A percentile compares a stretch with the other conserved stretches of the same genome.
Evolutionary conservation across 2,113 vertebrate species (phyloP).

Genomic region (Lycaon pictus): DNA sequence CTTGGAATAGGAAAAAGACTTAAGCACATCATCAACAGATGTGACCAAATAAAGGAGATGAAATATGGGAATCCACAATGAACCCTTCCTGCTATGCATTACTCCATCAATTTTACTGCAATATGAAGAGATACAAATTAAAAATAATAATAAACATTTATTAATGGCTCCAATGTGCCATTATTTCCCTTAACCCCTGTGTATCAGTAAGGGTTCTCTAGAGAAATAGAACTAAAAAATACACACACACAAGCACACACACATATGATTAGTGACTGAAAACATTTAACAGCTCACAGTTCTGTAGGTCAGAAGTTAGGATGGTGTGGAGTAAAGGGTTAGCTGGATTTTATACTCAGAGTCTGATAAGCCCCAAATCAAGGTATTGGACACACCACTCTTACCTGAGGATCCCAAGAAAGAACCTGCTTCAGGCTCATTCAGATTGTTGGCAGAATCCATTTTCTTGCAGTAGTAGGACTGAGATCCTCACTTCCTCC

Average conservation of each 20-base stretch:
- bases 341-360: not conserved
- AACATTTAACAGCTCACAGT: not conserved
- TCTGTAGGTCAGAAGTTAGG: not conserved
- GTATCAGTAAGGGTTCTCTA: not conserved
- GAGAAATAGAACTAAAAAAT: not conserved
- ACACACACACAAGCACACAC: not conserved
- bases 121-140: not conserved
- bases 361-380: not conserved
- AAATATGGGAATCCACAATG: not conserved
- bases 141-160: not conserved
- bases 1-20: constrained; percentile 46
- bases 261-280: not conserved
- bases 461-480: not conserved
- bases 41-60: constrained; percentile 62
- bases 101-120: not conserved
- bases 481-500: not conserved
- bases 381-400: not conserved
- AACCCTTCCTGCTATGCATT: not conserved
- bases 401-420: not conserved
- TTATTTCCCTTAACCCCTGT: not conserved
- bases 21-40: constrained; percentile 67
- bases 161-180: not conserved
- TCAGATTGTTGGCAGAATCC: not conserved
- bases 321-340: accelerated
- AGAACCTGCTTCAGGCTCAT: not conserved